Conservation (phyloP, 2,888 invertebrate species). For the Diachrysia chrysitis region DNA sequence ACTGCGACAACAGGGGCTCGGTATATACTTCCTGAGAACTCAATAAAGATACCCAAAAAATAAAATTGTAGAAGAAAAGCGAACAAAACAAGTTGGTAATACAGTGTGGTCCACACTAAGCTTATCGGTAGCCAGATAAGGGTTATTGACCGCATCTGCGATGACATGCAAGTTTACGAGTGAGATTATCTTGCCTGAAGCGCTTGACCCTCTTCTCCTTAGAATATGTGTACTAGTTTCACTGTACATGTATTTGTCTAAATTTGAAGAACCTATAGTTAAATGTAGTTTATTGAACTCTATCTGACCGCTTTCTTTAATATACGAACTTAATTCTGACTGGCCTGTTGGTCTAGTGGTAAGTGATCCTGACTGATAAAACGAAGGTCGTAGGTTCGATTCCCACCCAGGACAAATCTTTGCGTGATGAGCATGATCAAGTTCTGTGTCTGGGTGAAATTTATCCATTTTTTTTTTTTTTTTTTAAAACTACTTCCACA, state of each 20-base stretch:
- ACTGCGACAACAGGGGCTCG: not conserved
- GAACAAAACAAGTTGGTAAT: constrained; percentile 1
- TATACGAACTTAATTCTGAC: no score
- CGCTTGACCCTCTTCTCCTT: constrained; percentile 4
- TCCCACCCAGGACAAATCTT: no score
- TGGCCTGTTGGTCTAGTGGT: no score
- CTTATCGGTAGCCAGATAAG: not conserved
- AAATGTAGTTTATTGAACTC: not conserved
- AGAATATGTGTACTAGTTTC: not conserved
- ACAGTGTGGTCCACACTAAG: not conserved
- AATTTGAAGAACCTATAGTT: no score
- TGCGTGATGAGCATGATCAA: no score
- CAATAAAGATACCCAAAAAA: not conserved
- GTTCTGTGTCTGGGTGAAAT: no score
- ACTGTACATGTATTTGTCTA: not conserved
- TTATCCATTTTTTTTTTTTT: no score
- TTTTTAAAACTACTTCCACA: no score
- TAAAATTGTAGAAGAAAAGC: not conserved
- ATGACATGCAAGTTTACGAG: constrained; percentile 9
- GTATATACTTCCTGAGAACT: not conserved
- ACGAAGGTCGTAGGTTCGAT: no score
- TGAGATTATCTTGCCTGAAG: constrained; percentile 1
- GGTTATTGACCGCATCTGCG: not conserved
- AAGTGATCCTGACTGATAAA: no score
- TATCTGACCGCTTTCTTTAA: no score